A percentile compares a stretch with the other conserved stretches of the same genome.
Conservation (phyloP, 1,140 invertebrate genomes). For the Pararge aegeria region DNA sequence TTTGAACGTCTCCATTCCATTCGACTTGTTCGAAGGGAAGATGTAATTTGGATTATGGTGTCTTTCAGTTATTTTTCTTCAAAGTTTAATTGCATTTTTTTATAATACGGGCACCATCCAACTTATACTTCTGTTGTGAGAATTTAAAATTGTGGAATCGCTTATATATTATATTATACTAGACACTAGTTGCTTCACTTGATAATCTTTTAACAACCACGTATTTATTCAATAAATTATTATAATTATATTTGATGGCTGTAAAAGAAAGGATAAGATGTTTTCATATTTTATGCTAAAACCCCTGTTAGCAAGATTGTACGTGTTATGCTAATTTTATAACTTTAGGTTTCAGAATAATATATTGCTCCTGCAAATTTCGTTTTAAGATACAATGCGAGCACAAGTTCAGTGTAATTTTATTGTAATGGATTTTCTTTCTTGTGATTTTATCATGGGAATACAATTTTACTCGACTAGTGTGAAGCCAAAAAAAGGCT, state of each 20-base stretch:
- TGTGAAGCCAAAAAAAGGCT: too few species aligned
- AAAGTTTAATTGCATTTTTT: not conserved
- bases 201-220: too few species aligned
- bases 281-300: not conserved
- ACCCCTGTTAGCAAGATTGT: not conserved
- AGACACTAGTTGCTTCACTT: too few species aligned
- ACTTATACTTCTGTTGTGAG: too few species aligned
- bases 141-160: too few species aligned
- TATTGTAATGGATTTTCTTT: not conserved
- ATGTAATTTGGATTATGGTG: constrained; percentile 44
- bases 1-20: constrained; percentile 56
- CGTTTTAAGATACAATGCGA: not conserved
- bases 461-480: too few species aligned
- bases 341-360: not conserved
- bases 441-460: not conserved
- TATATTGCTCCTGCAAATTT: not conserved
- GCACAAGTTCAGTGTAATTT: not conserved
- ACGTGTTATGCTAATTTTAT: not conserved
- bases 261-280: not conserved
- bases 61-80: not conserved
- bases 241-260: not conserved
- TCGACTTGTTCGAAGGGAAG: constrained; percentile 37
- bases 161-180: too few species aligned
- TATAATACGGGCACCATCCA: not conserved
- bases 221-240: too few species aligned